phyloP scores from a whole-genome alignment of 2,113 vertebrate genomes.

The Pycnonotus jocosus region DNA sequence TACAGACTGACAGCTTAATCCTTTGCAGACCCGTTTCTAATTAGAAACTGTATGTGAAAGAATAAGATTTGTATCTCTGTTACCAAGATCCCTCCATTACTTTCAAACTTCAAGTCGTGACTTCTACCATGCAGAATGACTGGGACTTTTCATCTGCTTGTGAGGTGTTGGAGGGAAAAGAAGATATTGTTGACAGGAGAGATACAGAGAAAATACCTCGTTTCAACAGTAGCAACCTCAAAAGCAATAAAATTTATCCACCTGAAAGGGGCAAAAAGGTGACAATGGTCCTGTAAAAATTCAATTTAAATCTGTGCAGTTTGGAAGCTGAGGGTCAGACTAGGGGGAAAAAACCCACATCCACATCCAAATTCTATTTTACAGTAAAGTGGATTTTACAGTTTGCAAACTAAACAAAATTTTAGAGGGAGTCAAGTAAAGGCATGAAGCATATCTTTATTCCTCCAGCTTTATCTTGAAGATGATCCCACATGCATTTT shows the following conservation, averaged over 20 bases:
- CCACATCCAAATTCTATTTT: neutral
- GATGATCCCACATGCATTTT: neutral
- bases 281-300: neutral
- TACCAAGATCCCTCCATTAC: neutral
- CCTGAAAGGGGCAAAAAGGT: neutral
- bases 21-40: neutral
- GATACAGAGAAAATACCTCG: neutral
- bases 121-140: neutral
- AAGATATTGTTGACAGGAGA: neutral
- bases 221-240: neutral
- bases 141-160: neutral
- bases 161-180: neutral
- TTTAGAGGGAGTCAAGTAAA: neutral
- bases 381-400: neutral
- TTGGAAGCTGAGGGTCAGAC: neutral
- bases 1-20: neutral
- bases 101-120: neutral
- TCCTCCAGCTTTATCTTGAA: neutral
- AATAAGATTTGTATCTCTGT: neutral
- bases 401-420: neutral
- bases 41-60: neutral
- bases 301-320: neutral
- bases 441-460: neutral
- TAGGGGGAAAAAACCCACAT: fast-evolving
- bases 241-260: neutral